A percentile compares a stretch with the other conserved stretches of the same genome.
Conservation (phyloP, 2,888 invertebrate species). For the Drosophila ustulata region DNA sequence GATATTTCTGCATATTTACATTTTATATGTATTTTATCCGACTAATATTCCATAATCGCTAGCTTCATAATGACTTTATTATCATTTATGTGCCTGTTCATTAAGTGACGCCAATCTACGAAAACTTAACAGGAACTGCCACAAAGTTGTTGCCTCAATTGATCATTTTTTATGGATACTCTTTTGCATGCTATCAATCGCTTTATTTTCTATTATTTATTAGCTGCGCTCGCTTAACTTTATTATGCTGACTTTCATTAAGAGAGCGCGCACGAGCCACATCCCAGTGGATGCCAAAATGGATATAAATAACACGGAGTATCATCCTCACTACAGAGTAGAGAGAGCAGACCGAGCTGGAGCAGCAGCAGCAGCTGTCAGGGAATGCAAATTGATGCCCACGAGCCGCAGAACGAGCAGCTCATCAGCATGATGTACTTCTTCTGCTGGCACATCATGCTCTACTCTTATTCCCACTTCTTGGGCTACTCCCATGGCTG, state of each 20-base stretch:
- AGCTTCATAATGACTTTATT: too few relatives aligned
- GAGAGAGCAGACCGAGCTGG: conserved; percentile 38
- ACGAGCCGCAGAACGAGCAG: conserved; percentile 42
- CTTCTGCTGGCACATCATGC: background rate
- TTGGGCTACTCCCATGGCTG: background rate
- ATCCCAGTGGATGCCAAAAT: conserved; percentile 14
- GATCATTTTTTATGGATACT: background rate
- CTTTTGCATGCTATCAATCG: background rate
- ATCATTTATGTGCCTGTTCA: too few relatives aligned
- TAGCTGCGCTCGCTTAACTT: conserved; percentile 1
- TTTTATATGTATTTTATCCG: too few relatives aligned
- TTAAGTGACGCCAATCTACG: too few relatives aligned
- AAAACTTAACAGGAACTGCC: too few relatives aligned
- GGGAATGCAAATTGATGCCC: conserved; percentile 61
- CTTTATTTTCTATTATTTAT: conserved; percentile 7
- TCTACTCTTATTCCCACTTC: background rate
- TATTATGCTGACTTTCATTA: conserved; percentile 13
- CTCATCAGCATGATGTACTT: conserved; percentile 36
- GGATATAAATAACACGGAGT: conserved; percentile 26
- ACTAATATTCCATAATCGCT: too few relatives aligned
- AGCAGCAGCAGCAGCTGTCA: conserved; percentile 55
- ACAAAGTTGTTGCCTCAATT: background rate
- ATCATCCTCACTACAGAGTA: conserved; percentile 8
- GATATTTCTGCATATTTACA: too few relatives aligned
- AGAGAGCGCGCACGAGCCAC: conserved; percentile 18